Evolutionary conservation across 2,888 invertebrate species (phyloP), one percentile per base, ranked within the genome.

Genomic region (Platycheirus albimanus): DNA sequence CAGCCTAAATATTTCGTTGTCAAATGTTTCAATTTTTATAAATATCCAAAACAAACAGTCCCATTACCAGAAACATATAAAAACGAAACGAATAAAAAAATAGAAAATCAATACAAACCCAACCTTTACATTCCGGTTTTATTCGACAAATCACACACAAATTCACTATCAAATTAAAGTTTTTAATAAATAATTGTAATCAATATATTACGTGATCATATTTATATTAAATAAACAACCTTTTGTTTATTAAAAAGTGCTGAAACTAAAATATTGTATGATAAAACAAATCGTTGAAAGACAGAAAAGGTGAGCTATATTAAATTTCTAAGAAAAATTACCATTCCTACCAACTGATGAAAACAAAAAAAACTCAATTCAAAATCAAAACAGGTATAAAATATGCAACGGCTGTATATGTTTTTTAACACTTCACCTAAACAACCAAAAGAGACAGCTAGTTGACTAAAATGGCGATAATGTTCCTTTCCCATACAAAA

Each of bases 261-360:
- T n/a, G n/a, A n/a, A n/a, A n/a, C n/a, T n/a, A n/a, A n/a, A n/a
- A n/a, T n/a, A 61, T 20, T 41, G 0, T 28, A 11, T 4, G 13
- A 17, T 33, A 28, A 45, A n/a, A 24, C 15, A 17, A 15, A 66
- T 76, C 71, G 81, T 77, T 77, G 77, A 63, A 36, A 24, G 81
- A 28, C 19, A 54, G 77, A 81, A 30, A 71, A 81, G 66, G 77
- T 13, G 10, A 24, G 24, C 24, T 66, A 72, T 81, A 81, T 64
- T 4, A 8, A 4, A 11, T 10, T 13, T 4, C 3, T 49, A 20
- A 8, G 15, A 17, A 24, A 28, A 69, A 49, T 30, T 2, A 5
- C 1, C 38, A 28, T 13, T 38, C 0, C 4, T 10, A 7, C 67
- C 78, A 79, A 79, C 78, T 0, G 1, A 10, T 24, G 20, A 38